Conservation (phyloP, 2,888 invertebrate species). For the Cosmia pyralina region DNA sequence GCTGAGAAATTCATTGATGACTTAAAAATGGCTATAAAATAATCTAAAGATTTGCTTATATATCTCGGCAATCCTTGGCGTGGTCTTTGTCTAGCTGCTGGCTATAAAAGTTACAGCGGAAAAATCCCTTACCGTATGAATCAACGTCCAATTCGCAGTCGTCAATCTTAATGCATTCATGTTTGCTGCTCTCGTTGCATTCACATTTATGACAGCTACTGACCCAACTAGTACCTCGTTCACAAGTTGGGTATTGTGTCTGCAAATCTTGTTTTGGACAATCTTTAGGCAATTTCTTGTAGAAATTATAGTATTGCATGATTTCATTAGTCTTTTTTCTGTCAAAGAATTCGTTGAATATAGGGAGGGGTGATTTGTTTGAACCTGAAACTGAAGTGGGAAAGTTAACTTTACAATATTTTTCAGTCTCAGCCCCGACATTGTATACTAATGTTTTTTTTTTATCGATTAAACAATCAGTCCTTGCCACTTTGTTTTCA, state of each 20-base stretch:
- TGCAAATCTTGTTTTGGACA: slow-evolving; percentile 9
- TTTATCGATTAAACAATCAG: not conserved
- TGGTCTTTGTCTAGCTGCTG: not conserved
- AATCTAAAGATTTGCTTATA: not conserved
- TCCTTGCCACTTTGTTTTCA: too few relatives aligned
- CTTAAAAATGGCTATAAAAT: not conserved
- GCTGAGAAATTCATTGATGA: not conserved
- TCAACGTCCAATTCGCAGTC: slow-evolving; percentile 28
- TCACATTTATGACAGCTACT: slow-evolving; percentile 45
- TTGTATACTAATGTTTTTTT: too few relatives aligned
- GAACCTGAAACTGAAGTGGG: slow-evolving; percentile 9
- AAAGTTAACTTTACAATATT: not conserved
- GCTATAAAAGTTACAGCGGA: not conserved
- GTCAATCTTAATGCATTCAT: slow-evolving; percentile 23
- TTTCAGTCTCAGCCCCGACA: not conserved
- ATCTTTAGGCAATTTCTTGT: slow-evolving; percentile 35
- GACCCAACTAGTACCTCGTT: slow-evolving; percentile 41
- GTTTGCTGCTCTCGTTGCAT: slow-evolving; percentile 32
- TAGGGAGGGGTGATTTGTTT: not conserved
- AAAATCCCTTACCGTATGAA: slow-evolving; percentile 32
- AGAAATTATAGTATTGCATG: slow-evolving; percentile 1
- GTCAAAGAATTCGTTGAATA: slow-evolving; percentile 25
- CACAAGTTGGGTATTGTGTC: slow-evolving; percentile 34
- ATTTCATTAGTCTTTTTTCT: not conserved
- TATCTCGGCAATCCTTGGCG: not conserved